phyloP scores from a whole-genome alignment of 2,113 vertebrate species.

The Nyctereutes procyonoides region DNA sequence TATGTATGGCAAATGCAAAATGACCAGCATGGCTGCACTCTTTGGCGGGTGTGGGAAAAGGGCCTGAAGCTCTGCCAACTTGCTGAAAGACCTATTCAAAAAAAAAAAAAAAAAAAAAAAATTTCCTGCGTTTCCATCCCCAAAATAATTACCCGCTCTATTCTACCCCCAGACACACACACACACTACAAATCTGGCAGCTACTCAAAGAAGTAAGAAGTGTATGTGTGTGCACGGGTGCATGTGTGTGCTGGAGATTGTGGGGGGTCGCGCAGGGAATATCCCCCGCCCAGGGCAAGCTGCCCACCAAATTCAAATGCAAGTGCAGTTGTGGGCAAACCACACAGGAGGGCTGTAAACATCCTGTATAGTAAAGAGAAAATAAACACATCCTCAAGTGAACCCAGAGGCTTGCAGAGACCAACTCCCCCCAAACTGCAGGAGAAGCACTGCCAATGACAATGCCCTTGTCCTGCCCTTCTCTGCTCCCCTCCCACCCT shows the following conservation, averaged over 20 bases:
- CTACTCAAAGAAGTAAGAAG: conserved; percentile 48
- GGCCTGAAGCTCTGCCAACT: conserved; percentile 77
- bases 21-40: conserved; percentile 33
- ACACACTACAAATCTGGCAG: conserved; percentile 65
- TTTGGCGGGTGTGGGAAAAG: conserved; percentile 36
- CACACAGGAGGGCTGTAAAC: conserved; percentile 64
- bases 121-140: conserved; percentile 63
- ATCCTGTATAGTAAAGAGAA: conserved; percentile 69
- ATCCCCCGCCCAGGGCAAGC: conserved; percentile 58
- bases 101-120: neutral
- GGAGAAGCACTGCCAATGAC: accelerated
- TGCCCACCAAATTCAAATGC: conserved; percentile 76
- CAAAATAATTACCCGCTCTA: conserved; percentile 80
- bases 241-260: neutral
- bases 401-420: conserved; percentile 10
- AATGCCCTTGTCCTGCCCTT: too few relatives aligned
- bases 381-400: conserved; percentile 76
- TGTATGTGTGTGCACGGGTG: too few relatives aligned
- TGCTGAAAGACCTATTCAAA: conserved; percentile 80
- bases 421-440: neutral
- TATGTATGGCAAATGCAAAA: conserved; percentile 43
- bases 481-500: accelerated
- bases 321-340: conserved; percentile 57
- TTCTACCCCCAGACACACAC: conserved; percentile 63
- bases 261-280: neutral